Conservation (phyloP, 2,888 invertebrate species). For the Anthrax anthrax region DNA sequence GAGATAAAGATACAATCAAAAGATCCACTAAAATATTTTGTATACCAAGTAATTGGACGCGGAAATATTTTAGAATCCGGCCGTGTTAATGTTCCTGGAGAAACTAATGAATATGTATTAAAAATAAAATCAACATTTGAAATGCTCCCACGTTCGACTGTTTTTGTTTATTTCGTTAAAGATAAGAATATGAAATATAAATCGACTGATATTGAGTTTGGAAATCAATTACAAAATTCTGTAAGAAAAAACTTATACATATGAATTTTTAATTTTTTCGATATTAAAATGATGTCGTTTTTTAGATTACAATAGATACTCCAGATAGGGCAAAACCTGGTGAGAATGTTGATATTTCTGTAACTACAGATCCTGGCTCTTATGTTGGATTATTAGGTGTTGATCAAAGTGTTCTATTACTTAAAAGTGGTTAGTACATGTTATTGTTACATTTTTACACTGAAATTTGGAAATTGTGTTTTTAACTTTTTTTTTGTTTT, state of each 20-base stretch:
- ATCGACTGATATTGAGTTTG: constrained; percentile 63
- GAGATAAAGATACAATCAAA: constrained; percentile 62
- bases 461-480: too few species aligned
- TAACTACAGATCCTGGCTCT: constrained; percentile 72
- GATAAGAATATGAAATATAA: constrained; percentile 67
- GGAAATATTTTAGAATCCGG: constrained; percentile 70
- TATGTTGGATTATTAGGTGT: constrained; percentile 77
- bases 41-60: constrained; percentile 65
- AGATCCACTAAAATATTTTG: constrained; percentile 55
- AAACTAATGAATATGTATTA: constrained; percentile 21
- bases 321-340: constrained; percentile 59
- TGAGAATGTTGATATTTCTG: constrained; percentile 57
- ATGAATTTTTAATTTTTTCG: too few species aligned
- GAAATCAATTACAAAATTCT: constrained; percentile 60
- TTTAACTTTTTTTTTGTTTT: too few species aligned
- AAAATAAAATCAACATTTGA: constrained; percentile 53
- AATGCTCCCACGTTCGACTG: constrained; percentile 65
- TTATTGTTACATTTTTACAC: constrained; percentile 12
- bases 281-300: too few species aligned
- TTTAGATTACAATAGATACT: constrained; percentile 54
- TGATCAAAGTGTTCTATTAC: constrained; percentile 64
- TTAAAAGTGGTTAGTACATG: constrained; percentile 54
- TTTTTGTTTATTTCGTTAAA: constrained; percentile 64
- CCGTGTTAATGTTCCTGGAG: constrained; percentile 42
- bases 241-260: too few species aligned